phyloP scores from a whole-genome alignment of 1,140 invertebrate species.

The fruit fly (Drosophila melanogaster) region Release_6_plus_ISO1_MT NT_033779.5:6465501-6466000 shows the following conservation, averaged over 20 bases:
- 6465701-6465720: constrained; percentile 25
- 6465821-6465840: too few relatives aligned
- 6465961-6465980: too few relatives aligned
- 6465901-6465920: too few relatives aligned
- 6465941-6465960: too few relatives aligned
- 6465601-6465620: constrained; percentile 37
- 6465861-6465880: too few relatives aligned
- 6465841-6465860: too few relatives aligned
- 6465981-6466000: too few relatives aligned
- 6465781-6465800: neutral
- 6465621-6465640: constrained; percentile 20
- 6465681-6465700: constrained; percentile 5
- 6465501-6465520: constrained; percentile 61
- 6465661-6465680: constrained; percentile 50
- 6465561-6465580: constrained; percentile 19
- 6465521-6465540: constrained; percentile 42
- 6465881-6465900: too few relatives aligned
- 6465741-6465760: constrained; percentile 25
- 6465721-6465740: constrained; percentile 17
- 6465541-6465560: constrained; percentile 32
- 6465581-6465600: constrained; percentile 72
- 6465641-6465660: constrained; percentile 29
- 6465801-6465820: too few relatives aligned
- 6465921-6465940: too few relatives aligned
- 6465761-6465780: neutral